Base-by-base conservation (phyloP, 1,140 invertebrate genomes). In the Drosophila mauritiana region DNA sequence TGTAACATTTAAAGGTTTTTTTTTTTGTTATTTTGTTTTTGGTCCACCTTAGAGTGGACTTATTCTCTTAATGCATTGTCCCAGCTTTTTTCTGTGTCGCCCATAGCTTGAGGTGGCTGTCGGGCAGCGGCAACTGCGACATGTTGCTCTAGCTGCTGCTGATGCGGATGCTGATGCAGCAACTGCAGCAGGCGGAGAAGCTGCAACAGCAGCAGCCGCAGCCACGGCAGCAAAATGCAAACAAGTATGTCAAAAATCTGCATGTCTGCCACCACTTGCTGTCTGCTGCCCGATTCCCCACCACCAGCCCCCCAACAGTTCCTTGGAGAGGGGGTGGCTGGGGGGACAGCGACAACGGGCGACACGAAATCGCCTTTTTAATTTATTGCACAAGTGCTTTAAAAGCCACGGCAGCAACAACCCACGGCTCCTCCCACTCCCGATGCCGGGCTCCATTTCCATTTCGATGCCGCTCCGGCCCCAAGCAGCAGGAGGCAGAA, bases 191-290 rank as follows among this genome's bases (percentile, higher is more conserved):
- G 67, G 45, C 43, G 51, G 46, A 27, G 49, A 59, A 63, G 67
- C 56, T 45, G 63, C 69, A 64, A 65, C 80, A 74, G 61, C 69
- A 63, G 58, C 69, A 64, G 61, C 80, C 73, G 57, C 69, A 55
- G 81, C 81, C 61, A 73, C 76, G 76, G 84, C 83, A 88, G 83
- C 83, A 89, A 89, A 89, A 88, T 89, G 84, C 84, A 88, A 88
- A 88, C 84, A 89, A 89, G 84, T 88, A 88, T 88, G 84, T 88
- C 84, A 88, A 88, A 88, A 88, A 88, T 88, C 84, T 88, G 85
- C 84, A 88, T 88, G 84, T 88, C 84, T 90, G 83, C 83, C 84
- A 84, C 83, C 83, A 89, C 84, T 88, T 89, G 83, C 79, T 76
- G 82, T 67, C 73, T 39, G 51, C 42, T 37, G 48, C 49, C 31